phyloP scores from a whole-genome alignment of 2,888 invertebrate species.

The Epinotia ramella region DNA sequence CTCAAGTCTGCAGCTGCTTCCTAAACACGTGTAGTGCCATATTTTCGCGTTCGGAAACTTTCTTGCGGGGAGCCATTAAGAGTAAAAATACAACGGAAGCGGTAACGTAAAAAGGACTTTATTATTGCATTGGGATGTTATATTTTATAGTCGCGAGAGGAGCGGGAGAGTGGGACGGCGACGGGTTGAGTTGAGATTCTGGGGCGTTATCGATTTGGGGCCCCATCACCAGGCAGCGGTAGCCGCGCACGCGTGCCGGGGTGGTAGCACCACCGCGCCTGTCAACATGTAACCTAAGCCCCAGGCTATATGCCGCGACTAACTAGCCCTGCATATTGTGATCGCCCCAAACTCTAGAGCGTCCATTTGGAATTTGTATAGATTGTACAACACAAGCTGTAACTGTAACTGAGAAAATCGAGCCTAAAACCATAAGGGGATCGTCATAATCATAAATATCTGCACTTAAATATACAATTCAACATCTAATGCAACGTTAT shows the following conservation, averaged over 20 bases:
- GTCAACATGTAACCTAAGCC: constrained; percentile 39
- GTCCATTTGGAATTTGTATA: neutral
- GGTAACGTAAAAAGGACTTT: constrained; percentile 77
- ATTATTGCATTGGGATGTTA: constrained; percentile 79
- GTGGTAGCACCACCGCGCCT: constrained; percentile 46
- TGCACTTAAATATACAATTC: neutral
- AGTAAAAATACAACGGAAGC: constrained; percentile 69
- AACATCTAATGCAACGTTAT: too few relatives aligned
- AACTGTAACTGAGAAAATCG: neutral
- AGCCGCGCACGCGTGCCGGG: constrained; percentile 66
- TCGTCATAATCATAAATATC: neutral
- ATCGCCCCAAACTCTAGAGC: neutral
- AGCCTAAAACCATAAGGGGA: neutral
- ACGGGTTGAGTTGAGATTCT: constrained; percentile 71
- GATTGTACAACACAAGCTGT: neutral
- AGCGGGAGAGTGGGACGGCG: constrained; percentile 62
- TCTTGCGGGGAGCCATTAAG: constrained; percentile 74
- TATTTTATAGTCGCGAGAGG: constrained; percentile 75
- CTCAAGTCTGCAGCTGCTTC: constrained; percentile 24
- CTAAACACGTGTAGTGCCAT: constrained; percentile 53
- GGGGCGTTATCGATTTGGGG: constrained; percentile 80
- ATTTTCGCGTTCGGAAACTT: constrained; percentile 65
- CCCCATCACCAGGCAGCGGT: constrained; percentile 75
- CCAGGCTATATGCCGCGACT: constrained; percentile 44
- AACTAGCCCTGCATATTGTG: constrained; percentile 33